Evolutionary conservation across 92 coral and sea anemone genomes (phyloP).

Genomic region (Porites divaricata): DNA sequence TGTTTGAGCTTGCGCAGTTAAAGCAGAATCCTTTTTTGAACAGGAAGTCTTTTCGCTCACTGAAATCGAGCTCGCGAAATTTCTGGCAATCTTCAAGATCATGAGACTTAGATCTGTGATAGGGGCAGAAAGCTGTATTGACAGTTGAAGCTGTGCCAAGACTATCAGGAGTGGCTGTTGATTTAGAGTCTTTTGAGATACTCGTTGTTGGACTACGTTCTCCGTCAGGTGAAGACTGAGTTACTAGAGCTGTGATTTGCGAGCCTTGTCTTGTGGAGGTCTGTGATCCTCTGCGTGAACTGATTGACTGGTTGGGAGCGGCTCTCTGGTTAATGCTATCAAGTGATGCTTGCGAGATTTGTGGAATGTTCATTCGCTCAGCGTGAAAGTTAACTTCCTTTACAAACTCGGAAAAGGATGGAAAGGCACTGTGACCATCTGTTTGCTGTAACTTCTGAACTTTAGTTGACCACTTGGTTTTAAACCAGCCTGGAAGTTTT

Average conservation of each 20-base stretch:
- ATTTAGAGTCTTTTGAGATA: too few relatives aligned
- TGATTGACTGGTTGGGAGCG: too few relatives aligned
- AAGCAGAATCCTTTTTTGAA: constrained; percentile 28
- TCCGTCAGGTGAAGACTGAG: too few relatives aligned
- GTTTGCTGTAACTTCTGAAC: constrained; percentile 61
- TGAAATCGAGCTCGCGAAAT: constrained; percentile 26
- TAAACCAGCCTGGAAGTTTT: constrained; percentile 73
- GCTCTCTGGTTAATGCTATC: too few relatives aligned
- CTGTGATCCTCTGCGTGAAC: too few relatives aligned
- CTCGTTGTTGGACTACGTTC: too few relatives aligned
- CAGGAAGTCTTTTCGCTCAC: constrained; percentile 31
- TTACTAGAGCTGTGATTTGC: too few relatives aligned
- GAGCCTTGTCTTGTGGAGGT: too few relatives aligned
- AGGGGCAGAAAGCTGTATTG: constrained; percentile 45
- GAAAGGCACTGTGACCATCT: constrained; percentile 56
- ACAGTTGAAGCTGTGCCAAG: not conserved
- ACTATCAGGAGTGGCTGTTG: not conserved
- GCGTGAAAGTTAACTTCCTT: constrained; percentile 61
- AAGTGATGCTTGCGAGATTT: constrained; percentile 21
- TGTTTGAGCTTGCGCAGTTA: constrained; percentile 33
- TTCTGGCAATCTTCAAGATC: constrained; percentile 45
- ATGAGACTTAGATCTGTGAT: constrained; percentile 55
- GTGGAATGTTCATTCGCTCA: constrained; percentile 72
- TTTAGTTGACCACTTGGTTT: constrained; percentile 66
- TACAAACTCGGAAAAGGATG: constrained; percentile 55